Evolutionary conservation across 2,888 invertebrate genomes (phyloP).

Genomic region (Eristalis tenax): DNA sequence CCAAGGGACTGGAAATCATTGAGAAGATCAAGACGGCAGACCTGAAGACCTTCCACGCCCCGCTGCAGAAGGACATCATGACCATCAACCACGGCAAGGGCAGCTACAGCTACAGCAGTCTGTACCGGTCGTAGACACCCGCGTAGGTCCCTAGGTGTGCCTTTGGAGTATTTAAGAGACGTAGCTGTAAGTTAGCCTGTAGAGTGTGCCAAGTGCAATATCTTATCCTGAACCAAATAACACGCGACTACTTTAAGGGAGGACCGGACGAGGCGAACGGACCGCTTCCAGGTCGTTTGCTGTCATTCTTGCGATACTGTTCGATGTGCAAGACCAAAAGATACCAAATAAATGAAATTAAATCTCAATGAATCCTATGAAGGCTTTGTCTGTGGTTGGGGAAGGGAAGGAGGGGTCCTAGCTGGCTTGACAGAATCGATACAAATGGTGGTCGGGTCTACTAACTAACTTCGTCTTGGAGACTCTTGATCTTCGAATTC

Average conservation of each 20-base stretch:
- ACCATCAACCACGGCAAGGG: slow-evolving; percentile 79
- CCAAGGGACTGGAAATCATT: slow-evolving; percentile 16
- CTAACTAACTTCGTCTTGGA: no score
- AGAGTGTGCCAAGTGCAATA: slow-evolving; percentile 24
- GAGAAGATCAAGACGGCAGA: slow-evolving; percentile 13
- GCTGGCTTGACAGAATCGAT: no score
- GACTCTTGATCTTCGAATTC: no score
- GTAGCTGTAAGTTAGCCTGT: slow-evolving; percentile 6
- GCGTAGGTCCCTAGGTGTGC: neutral
- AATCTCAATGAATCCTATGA: neutral
- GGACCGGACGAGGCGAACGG: neutral
- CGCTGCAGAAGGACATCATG: slow-evolving; percentile 53
- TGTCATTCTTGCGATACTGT: neutral
- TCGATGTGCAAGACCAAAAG: neutral
- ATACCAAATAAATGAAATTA: slow-evolving; percentile 22
- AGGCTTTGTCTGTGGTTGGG: neutral
- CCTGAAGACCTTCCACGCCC: slow-evolving; percentile 36
- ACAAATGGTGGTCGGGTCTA: no score
- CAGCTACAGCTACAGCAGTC: slow-evolving; percentile 79
- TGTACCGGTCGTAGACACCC: slow-evolving; percentile 72
- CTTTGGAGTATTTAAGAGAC: neutral
- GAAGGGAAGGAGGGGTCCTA: neutral
- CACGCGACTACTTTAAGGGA: neutral
- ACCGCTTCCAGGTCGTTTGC: neutral
- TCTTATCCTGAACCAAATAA: slow-evolving; percentile 23